Conservation (phyloP, 2,113 vertebrate genomes). For the Sprattus sprattus region DNA sequence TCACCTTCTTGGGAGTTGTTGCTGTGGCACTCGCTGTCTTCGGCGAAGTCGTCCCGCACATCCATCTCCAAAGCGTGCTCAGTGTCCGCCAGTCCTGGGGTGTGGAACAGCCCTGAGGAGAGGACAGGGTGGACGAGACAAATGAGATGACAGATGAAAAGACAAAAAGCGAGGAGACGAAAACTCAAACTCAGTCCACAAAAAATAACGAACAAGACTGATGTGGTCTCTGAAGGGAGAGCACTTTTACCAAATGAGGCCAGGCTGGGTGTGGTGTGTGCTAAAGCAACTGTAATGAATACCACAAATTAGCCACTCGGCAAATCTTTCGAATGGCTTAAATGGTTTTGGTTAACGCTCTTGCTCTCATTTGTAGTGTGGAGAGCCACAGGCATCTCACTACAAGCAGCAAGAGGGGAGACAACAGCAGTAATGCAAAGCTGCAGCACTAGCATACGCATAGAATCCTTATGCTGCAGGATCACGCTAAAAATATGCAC, state of each 20-base stretch:
- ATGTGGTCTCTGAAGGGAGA: not conserved
- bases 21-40: conserved; percentile 74
- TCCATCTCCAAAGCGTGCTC: conserved; percentile 76
- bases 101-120: conserved; percentile 74
- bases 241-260: not conserved
- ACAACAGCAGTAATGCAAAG: conserved; percentile 23
- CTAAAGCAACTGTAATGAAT: not conserved
- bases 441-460: conserved; percentile 25
- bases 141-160: not conserved
- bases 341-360: conserved; percentile 2
- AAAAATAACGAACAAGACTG: not conserved
- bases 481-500: conserved; percentile 3
- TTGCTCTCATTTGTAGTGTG: not conserved
- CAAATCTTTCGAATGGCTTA: not conserved
- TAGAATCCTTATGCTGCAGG: conserved; percentile 29
- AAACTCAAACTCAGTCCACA: not conserved
- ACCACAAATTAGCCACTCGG: not conserved
- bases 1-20: conserved; percentile 72
- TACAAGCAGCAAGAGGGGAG: not conserved
- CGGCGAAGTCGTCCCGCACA: conserved; percentile 72
- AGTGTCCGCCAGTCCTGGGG: conserved; percentile 68
- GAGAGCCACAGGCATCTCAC: not conserved
- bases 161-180: not conserved
- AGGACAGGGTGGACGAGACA: not conserved
- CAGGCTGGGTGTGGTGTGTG: not conserved